A percentile compares a stretch with the other conserved stretches of the same genome.
Evolutionary conservation across 2,888 invertebrate species (phyloP).

Genomic region (Conomelus anceps): DNA sequence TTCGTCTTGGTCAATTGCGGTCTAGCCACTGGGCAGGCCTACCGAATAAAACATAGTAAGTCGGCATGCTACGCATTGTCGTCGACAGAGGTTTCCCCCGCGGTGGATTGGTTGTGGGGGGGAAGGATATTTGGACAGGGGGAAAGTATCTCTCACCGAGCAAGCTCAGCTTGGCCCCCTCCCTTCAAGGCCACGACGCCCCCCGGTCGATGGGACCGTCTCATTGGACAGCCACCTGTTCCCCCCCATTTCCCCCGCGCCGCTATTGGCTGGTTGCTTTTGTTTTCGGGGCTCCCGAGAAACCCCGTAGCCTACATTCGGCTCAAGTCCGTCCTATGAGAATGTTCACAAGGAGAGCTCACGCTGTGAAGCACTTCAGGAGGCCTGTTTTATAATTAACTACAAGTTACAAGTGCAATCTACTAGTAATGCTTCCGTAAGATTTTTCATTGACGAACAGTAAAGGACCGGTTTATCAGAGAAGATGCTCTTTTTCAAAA

Average conservation of each 20-base stretch:
- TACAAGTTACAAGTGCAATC: too few species aligned
- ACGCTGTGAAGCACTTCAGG: too few species aligned
- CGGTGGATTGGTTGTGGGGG: not conserved
- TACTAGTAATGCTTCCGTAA: too few species aligned
- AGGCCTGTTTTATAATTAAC: too few species aligned
- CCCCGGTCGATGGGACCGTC: not conserved
- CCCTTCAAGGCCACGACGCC: not conserved
- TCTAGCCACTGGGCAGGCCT: too few species aligned
- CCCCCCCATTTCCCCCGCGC: not conserved
- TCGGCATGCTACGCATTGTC: not conserved
- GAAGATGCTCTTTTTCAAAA: too few species aligned
- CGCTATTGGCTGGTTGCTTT: not conserved
- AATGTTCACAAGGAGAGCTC: not conserved
- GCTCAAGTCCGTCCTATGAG: not conserved
- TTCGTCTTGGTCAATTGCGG: not conserved
- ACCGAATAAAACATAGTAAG: not conserved
- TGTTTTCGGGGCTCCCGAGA: not conserved
- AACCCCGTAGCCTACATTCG: not conserved
- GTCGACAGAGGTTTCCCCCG: not conserved
- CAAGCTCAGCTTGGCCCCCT: not conserved
- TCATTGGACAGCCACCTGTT: too few species aligned
- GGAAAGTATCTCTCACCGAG: not conserved
- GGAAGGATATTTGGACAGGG: not conserved
- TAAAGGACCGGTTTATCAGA: too few species aligned
- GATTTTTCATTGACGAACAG: too few species aligned